Percentiles rank a stretch among this genome's conserved stretches.
Evolutionary conservation across 1,140 invertebrate species (phyloP).

Genomic region (Drosophila sturtevanti): DNA sequence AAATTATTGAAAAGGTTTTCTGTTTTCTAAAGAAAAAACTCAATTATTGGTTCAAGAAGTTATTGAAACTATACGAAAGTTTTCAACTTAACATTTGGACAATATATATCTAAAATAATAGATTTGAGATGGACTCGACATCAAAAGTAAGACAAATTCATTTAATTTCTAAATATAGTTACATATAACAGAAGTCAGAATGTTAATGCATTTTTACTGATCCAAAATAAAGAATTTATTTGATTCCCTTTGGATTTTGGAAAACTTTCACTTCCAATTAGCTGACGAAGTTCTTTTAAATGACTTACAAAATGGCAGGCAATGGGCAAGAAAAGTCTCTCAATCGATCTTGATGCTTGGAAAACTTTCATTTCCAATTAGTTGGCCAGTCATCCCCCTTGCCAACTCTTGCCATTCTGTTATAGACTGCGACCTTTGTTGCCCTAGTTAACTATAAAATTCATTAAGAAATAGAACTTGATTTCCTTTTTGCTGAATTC

Average conservation of each 20-base stretch:
- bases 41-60: too few relatives aligned
- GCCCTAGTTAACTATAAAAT: constrained; percentile 61
- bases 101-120: too few relatives aligned
- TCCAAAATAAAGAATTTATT: not conserved
- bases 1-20: too few relatives aligned
- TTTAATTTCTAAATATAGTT: too few relatives aligned
- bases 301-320: not conserved
- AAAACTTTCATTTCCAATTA: constrained; percentile 2
- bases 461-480: constrained; percentile 66
- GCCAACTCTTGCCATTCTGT: constrained; percentile 2
- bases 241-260: not conserved
- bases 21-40: too few relatives aligned
- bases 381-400: not conserved
- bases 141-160: too few relatives aligned
- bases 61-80: too few relatives aligned
- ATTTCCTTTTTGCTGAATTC: constrained; percentile 54
- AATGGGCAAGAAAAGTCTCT: not conserved
- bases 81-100: too few relatives aligned
- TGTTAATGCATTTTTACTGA: too few relatives aligned
- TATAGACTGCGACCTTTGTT: not conserved
- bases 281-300: not conserved
- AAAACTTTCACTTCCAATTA: not conserved
- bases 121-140: too few relatives aligned
- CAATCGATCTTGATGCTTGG: not conserved
- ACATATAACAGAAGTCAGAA: too few relatives aligned